Conservation (phyloP, 1,140 invertebrate species). For the Triops longicaudatus region DNA sequence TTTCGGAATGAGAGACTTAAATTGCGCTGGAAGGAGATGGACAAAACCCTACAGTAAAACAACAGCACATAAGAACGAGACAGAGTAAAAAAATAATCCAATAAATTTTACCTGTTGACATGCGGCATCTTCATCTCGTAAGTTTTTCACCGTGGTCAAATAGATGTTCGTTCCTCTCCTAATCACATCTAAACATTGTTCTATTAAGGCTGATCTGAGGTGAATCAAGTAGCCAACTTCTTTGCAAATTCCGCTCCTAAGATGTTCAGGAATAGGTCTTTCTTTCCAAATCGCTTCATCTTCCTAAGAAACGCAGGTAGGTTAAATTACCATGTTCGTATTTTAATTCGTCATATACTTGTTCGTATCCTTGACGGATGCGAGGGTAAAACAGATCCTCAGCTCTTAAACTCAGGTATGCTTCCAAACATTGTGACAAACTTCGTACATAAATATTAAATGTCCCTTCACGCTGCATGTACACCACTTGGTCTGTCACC, state of each 20-base stretch:
- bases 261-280: constrained; percentile 19
- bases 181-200: constrained; percentile 13
- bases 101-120: neutral
- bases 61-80: neutral
- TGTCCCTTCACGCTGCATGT: neutral
- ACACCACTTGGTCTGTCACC: neutral
- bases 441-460: constrained; percentile 3
- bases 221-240: constrained; percentile 18
- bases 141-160: neutral
- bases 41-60: neutral
- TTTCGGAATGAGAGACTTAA: neutral
- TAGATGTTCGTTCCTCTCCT: constrained; percentile 19
- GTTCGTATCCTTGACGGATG: neutral
- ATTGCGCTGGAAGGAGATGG: neutral
- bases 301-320: constrained; percentile 13
- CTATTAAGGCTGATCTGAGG: constrained; percentile 15
- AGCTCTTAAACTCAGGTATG: neutral
- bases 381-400: neutral
- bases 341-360: neutral
- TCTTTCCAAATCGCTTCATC: constrained; percentile 24
- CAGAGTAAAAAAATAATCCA: neutral
- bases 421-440: neutral
- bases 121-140: constrained; percentile 5
- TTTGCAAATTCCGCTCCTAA: neutral
- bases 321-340: neutral